phyloP scores from a whole-genome alignment of 1,140 invertebrate species.

The Hylaeus volcanicus region DNA sequence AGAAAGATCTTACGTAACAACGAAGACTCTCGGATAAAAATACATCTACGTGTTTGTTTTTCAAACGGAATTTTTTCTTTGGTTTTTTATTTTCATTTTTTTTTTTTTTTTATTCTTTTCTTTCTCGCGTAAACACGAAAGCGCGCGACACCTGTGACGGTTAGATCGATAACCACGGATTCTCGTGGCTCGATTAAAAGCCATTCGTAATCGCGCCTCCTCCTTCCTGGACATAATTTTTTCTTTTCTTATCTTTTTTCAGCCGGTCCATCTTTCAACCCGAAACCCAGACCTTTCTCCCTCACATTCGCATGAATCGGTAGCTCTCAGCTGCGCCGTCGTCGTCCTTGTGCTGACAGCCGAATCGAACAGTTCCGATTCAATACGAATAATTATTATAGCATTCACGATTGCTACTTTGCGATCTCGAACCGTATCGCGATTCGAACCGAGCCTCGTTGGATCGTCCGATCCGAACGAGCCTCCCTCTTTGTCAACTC shows the following conservation, averaged over 20 bases:
- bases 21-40: background rate
- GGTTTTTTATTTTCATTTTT: background rate
- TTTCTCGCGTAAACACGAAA: background rate
- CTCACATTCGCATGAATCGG: slow-evolving; percentile 81
- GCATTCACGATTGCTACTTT: slow-evolving; percentile 38
- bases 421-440: slow-evolving; percentile 14
- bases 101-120: background rate
- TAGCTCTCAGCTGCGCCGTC: slow-evolving; percentile 79
- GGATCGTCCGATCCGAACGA: too few relatives aligned
- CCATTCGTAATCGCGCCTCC: slow-evolving; percentile 17
- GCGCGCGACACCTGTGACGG: background rate
- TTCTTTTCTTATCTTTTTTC: slow-evolving; percentile 83
- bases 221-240: slow-evolving; percentile 69
- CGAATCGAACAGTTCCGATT: slow-evolving; percentile 55
- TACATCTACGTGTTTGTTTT: background rate
- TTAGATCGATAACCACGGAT: too few relatives aligned
- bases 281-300: slow-evolving; percentile 84
- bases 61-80: background rate
- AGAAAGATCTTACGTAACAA: slow-evolving; percentile 25
- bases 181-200: slow-evolving; percentile 1
- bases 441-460: background rate
- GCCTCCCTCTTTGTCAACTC: too few relatives aligned
- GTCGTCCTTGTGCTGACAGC: slow-evolving; percentile 64
- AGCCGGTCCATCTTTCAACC: slow-evolving; percentile 84
- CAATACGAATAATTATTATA: slow-evolving; percentile 34